Evolutionary conservation across 2,113 vertebrate genomes (phyloP), one percentile per base, ranked within the genome.

Genomic region (Clupea harengus): DNA sequence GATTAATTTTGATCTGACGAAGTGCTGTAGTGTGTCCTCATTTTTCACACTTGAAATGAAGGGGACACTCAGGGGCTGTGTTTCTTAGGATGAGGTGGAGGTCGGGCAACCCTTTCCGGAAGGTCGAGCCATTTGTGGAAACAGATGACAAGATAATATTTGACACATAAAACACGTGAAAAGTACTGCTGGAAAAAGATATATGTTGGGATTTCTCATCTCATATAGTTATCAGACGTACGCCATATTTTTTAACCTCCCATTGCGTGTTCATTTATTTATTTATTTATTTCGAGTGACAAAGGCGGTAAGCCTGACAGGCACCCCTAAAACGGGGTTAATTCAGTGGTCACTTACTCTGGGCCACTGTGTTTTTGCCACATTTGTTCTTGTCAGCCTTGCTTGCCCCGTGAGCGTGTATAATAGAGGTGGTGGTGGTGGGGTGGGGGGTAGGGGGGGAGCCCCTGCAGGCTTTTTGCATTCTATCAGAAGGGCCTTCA

Each of bases 401-500:
- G 88, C 83, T 85, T 90, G 86, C 88, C 64, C 82, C 82, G 85
- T 87, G 89, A 91, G 90, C 89, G 87, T 91, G 87, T 89, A 90
- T 93, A 90, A 92, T 89, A 39, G 72, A 78, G 72, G 72, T 78
- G 72, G 32, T 78, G 67, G 39, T 11, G 39, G 72, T 78, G 72
- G 72, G 7, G 64, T 32, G 60, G 8, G 60, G 8, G 90, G 87
- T 89, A 89, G 93, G 72, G 28, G 13, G 15, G 39, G 28, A 78
- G 28, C 28, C 72, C 72, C 72, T 78, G 28, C 28, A 78, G 72
- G 72, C 72, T 78, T 92, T 90, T 91, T 89, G 89, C 85, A 92
- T 93, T 93, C 92, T 91, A 91, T 92, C 93, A 92, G 85, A 88
- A 84, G 87, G 90, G 91, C 91, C 90, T 89, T 91, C 92, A 87